A percentile compares a stretch with the other conserved stretches of the same genome.
These are phyloP conservation scores for Lepidostoma basale DNA, from an alignment of 1,140 invertebrate genomes.

Conservation along the genomic window DNA sequence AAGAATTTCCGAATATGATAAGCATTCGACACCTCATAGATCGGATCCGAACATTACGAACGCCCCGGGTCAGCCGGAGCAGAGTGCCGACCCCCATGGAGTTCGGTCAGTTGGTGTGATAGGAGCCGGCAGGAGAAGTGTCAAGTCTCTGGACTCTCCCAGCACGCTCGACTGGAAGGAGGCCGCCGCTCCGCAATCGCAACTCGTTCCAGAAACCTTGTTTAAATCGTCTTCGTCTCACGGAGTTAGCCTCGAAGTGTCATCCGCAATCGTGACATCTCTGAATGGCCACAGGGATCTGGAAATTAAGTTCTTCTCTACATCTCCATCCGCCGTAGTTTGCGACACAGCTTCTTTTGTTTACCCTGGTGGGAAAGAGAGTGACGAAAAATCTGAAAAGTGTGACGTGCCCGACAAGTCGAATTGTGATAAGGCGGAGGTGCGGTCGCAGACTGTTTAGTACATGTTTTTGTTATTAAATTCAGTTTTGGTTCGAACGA, in stretches of 20 bases:
- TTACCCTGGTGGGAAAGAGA: constrained; percentile 14
- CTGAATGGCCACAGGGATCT: constrained; percentile 76
- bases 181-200: constrained; percentile 14
- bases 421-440: not conserved
- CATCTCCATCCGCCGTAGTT: constrained; percentile 17
- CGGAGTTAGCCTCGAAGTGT: constrained; percentile 66
- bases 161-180: constrained; percentile 46
- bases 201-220: constrained; percentile 31
- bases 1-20: constrained; percentile 31
- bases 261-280: constrained; percentile 78
- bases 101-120: constrained; percentile 56
- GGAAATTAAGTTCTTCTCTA: constrained; percentile 78
- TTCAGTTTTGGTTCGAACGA: not conserved
- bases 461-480: not conserved
- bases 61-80: constrained; percentile 44
- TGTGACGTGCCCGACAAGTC: constrained; percentile 3
- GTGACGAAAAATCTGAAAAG: constrained; percentile 3
- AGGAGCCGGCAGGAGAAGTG: constrained; percentile 58
- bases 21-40: constrained; percentile 49
- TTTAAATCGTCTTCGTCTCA: constrained; percentile 43
- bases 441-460: constrained; percentile 16
- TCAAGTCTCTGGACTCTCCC: constrained; percentile 51
- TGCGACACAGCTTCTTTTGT: constrained; percentile 16
- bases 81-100: constrained; percentile 53
- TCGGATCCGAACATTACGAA: constrained; percentile 48